These are phyloP conservation scores for Vanessa cardui DNA, from an alignment of 2,888 invertebrate species.

Conservation along the genomic window DNA sequence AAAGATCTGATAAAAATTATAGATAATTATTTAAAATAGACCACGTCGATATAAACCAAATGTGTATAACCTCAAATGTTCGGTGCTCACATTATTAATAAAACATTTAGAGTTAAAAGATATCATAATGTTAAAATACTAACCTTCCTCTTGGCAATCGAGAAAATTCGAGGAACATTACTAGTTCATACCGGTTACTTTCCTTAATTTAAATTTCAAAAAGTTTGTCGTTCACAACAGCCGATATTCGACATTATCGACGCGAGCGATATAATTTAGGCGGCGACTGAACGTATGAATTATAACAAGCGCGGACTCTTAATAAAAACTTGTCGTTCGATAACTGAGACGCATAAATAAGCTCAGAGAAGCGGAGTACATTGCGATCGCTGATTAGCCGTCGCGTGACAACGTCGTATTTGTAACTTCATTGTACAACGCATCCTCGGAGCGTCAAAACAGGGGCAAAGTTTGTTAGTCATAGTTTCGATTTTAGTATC, in stretches of 20 bases:
- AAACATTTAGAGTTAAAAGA: too few relatives aligned
- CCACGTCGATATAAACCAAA: too few relatives aligned
- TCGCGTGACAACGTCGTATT: constrained; percentile 81
- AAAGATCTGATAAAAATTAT: too few relatives aligned
- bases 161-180: too few relatives aligned
- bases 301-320: constrained; percentile 53
- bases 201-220: background rate
- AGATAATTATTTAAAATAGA: too few relatives aligned
- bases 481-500: background rate
- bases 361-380: constrained; percentile 59
- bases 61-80: too few relatives aligned
- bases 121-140: too few relatives aligned
- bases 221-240: background rate
- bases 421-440: constrained; percentile 78
- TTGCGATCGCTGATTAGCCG: constrained; percentile 72
- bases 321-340: constrained; percentile 64
- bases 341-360: constrained; percentile 78
- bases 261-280: constrained; percentile 28
- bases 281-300: constrained; percentile 52
- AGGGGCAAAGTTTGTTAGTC: constrained; percentile 44
- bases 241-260: constrained; percentile 16
- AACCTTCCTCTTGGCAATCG: too few relatives aligned
- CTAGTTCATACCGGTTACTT: too few relatives aligned
- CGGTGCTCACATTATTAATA: too few relatives aligned
- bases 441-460: constrained; percentile 71